Conservation (phyloP, 2,113 vertebrate genomes). For the Onychostruthus taczanowskii region DNA sequence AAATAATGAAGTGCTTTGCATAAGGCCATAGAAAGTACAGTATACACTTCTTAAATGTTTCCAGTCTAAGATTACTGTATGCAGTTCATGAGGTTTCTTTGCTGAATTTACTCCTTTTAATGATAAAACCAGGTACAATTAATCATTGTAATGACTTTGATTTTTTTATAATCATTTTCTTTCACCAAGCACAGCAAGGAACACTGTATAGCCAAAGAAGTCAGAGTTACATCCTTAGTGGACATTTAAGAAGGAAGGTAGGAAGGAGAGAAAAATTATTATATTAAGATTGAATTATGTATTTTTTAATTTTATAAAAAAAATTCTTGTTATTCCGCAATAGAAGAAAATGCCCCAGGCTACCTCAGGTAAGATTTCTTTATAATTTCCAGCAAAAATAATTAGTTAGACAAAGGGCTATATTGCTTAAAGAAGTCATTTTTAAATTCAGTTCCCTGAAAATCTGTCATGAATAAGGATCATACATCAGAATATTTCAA, state of each 20-base stretch:
- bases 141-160: background rate
- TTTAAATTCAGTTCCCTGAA: background rate
- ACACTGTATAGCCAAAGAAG: background rate
- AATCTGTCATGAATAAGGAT: background rate
- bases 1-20: background rate
- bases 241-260: background rate
- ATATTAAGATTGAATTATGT: fast-evolving
- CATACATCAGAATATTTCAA: background rate
- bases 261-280: background rate
- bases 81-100: background rate
- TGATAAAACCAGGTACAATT: background rate
- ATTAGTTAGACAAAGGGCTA: background rate
- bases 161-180: background rate
- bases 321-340: background rate
- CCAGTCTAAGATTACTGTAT: background rate
- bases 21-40: background rate
- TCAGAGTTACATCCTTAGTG: background rate
- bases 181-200: background rate
- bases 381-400: background rate
- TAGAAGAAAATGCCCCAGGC: background rate
- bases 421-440: background rate
- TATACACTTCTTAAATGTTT: background rate
- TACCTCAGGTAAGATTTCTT: background rate
- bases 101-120: background rate
- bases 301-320: background rate